Conservation (phyloP, 1,140 invertebrate species). For the Chionoecetes opilio region DNA sequence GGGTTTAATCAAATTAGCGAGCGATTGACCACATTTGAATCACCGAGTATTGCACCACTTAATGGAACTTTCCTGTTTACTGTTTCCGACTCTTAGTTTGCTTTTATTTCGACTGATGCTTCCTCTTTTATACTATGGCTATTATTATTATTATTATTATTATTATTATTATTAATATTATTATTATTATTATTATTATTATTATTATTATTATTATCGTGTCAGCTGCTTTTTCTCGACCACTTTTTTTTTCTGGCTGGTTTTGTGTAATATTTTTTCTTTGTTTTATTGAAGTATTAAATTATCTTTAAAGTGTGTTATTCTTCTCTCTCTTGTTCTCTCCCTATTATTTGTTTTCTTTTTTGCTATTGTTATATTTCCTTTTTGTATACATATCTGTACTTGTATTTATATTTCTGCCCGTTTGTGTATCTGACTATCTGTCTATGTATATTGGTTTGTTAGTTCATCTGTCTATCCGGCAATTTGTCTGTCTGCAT, state of each 20-base stretch:
- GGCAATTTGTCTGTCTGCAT: neutral
- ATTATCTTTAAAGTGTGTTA: too few species aligned
- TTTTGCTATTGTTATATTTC: neutral
- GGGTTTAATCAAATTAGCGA: neutral
- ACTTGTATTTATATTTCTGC: neutral
- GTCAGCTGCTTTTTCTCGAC: neutral
- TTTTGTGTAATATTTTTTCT: too few species aligned
- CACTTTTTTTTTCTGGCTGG: neutral
- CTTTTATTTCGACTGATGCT: too few species aligned
- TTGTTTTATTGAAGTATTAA: too few species aligned
- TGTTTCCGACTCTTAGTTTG: neutral
- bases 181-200: too few species aligned
- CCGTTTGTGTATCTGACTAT: neutral
- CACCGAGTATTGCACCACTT: neutral
- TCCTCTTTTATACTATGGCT: too few species aligned
- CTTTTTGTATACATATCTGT: neutral
- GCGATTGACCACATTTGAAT: conserved; percentile 10
- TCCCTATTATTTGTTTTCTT: neutral
- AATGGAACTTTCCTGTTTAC: neutral
- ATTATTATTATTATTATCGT: too few species aligned
- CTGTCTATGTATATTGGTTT: neutral
- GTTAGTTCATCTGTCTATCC: neutral
- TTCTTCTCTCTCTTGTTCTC: neutral
- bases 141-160: too few species aligned
- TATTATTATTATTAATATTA: too few species aligned